Percentiles rank a stretch among this genome's conserved stretches.
phyloP scores from a whole-genome alignment of 2,888 invertebrate species.

The Aphidius colemani region DNA sequence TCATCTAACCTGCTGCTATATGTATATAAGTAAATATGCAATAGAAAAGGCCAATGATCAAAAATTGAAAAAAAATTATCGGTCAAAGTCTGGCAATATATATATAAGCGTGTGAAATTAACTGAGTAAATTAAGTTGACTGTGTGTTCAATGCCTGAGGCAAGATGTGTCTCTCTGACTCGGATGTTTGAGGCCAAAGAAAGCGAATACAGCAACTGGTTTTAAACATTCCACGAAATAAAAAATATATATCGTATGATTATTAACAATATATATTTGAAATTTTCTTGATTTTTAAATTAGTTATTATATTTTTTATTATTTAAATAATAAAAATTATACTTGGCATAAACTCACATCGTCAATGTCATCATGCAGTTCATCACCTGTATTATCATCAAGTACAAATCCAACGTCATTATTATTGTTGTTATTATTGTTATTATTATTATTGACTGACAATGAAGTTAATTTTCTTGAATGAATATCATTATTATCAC shows the following conservation, averaged over 20 bases:
- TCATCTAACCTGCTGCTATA: slow-evolving; percentile 19
- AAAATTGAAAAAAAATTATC: slow-evolving; percentile 10
- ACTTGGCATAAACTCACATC: slow-evolving; percentile 48
- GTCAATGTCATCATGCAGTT: slow-evolving; percentile 50
- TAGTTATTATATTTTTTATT: slow-evolving; percentile 16
- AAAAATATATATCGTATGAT: slow-evolving; percentile 22
- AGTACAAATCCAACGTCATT: slow-evolving; percentile 57
- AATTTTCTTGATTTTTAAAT: neutral
- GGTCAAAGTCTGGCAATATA: too few species aligned
- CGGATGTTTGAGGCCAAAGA: slow-evolving; percentile 33
- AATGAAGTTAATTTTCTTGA: slow-evolving; percentile 53
- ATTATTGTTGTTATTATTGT: slow-evolving; percentile 55
- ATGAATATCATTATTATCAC: slow-evolving; percentile 47
- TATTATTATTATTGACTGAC: slow-evolving; percentile 25
- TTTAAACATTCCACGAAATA: slow-evolving; percentile 35
- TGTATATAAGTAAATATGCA: slow-evolving; percentile 19
- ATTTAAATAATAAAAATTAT: neutral
- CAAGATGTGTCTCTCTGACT: slow-evolving; percentile 31
- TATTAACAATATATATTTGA: slow-evolving; percentile 4
- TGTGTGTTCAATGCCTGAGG: slow-evolving; percentile 28
- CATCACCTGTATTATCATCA: slow-evolving; percentile 49
- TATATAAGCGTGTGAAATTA: slow-evolving; percentile 7
- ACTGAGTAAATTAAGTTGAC: slow-evolving; percentile 18
- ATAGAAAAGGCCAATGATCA: slow-evolving; percentile 13
- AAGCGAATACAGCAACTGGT: slow-evolving; percentile 44